A percentile compares a stretch with the other conserved stretches of the same genome.
Evolutionary conservation across 2,888 invertebrate species (phyloP).

Genomic region (Drosophila birchii): DNA sequence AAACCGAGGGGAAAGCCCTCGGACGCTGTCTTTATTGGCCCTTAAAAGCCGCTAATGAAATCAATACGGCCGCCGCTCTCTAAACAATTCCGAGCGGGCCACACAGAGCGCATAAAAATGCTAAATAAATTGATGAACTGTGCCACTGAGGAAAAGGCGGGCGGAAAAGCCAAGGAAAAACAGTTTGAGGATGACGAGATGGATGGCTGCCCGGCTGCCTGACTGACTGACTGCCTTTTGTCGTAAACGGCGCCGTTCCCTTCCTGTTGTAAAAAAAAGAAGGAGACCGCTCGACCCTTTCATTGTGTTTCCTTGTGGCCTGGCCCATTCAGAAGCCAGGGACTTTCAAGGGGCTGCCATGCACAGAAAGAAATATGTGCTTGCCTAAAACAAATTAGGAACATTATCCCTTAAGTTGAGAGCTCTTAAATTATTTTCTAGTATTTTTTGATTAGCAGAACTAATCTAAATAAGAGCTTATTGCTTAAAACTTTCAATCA

Average conservation of each 20-base stretch:
- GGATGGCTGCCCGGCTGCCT: constrained; percentile 22
- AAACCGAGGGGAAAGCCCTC: constrained; percentile 1
- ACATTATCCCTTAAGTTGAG: background rate
- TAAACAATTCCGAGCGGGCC: constrained; percentile 54
- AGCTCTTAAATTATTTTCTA: too few species aligned
- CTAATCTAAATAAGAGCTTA: background rate
- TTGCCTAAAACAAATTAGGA: background rate
- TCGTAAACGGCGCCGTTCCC: constrained; percentile 56
- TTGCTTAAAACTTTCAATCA: background rate
- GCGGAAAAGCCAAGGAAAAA: constrained; percentile 35
- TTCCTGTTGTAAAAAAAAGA: constrained; percentile 62
- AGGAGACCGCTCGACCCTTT: constrained; percentile 59
- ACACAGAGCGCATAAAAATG: constrained; percentile 65
- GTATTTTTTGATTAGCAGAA: background rate
- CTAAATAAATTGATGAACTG: constrained; percentile 77
- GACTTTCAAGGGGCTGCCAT: constrained; percentile 13
- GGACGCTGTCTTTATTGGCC: constrained; percentile 47
- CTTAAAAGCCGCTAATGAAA: constrained; percentile 71
- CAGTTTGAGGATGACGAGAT: constrained; percentile 30
- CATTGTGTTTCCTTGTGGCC: constrained; percentile 29
- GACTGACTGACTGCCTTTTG: constrained; percentile 49
- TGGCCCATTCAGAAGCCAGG: constrained; percentile 15
- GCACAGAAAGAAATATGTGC: background rate
- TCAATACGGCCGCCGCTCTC: constrained; percentile 65
- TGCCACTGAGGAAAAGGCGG: constrained; percentile 35